A percentile compares a stretch with the other conserved stretches of the same genome.
These are phyloP conservation scores for Xerus inauris DNA, from an alignment of 2,113 vertebrate species.

Conservation along the genomic window DNA sequence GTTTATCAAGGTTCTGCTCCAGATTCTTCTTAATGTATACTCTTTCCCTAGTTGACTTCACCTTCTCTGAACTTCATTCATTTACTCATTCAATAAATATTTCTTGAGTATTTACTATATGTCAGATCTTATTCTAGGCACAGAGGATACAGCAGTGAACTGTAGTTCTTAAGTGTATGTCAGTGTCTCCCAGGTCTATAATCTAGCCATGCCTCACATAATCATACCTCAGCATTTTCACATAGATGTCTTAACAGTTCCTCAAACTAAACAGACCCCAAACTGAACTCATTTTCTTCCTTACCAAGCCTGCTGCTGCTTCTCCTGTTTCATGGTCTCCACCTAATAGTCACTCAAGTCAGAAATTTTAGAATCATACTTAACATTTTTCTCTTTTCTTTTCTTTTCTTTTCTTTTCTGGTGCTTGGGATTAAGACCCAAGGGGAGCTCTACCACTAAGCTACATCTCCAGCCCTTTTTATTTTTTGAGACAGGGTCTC, in stretches of 20 bases:
- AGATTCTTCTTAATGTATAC: background rate
- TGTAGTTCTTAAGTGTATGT: background rate
- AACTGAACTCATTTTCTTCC: constrained; percentile 37
- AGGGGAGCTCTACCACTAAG: too few species aligned
- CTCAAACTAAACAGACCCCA: constrained; percentile 15
- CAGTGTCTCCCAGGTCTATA: background rate
- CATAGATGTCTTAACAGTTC: background rate
- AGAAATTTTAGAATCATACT: background rate
- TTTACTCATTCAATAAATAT: background rate
- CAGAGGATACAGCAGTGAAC: background rate
- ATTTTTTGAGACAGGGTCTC: too few species aligned
- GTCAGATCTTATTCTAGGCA: background rate
- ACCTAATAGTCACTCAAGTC: background rate
- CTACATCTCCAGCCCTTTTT: too few species aligned
- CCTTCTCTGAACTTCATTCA: background rate
- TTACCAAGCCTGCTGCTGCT: background rate
- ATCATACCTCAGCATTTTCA: constrained; percentile 23
- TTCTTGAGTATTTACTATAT: background rate
- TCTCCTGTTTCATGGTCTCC: background rate
- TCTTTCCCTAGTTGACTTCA: background rate
- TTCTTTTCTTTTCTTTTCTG: background rate
- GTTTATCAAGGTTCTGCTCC: background rate
- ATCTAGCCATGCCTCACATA: background rate
- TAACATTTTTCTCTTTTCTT: too few species aligned
- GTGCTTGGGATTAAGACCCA: too few species aligned